Percentiles rank a stretch among this genome's conserved stretches.
phyloP scores from a whole-genome alignment of 2,888 invertebrate genomes.

The Conus canariensis region DNA sequence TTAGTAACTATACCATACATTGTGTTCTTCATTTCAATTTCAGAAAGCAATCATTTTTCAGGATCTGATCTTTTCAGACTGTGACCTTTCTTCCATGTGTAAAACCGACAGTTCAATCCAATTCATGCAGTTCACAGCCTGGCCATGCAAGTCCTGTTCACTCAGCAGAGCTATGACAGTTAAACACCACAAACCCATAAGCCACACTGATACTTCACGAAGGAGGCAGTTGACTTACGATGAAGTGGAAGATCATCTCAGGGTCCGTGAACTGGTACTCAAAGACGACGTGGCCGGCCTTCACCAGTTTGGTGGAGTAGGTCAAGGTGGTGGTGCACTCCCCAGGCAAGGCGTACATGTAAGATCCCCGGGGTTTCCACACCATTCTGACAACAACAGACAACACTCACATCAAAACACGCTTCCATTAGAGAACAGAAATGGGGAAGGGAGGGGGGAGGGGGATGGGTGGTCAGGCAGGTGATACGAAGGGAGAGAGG shows the following conservation, averaged over 20 bases:
- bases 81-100: too few relatives aligned
- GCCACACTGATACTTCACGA: too few relatives aligned
- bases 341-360: constrained; percentile 80
- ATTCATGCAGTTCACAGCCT: too few relatives aligned
- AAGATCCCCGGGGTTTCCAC: constrained; percentile 75
- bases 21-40: too few relatives aligned
- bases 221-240: constrained; percentile 71
- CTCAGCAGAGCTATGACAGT: too few relatives aligned
- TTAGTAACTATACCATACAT: too few relatives aligned
- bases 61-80: too few relatives aligned
- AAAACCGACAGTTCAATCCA: too few relatives aligned
- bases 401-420: background rate
- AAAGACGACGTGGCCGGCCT: constrained; percentile 81
- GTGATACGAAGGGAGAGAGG: background rate
- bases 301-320: constrained; percentile 81
- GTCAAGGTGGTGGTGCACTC: constrained; percentile 80
- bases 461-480: background rate
- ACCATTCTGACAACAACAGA: constrained; percentile 59
- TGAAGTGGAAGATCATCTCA: constrained; percentile 79
- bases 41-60: too few relatives aligned
- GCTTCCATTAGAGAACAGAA: background rate
- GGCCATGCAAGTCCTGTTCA: too few relatives aligned
- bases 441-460: background rate
- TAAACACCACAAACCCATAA: too few relatives aligned
- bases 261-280: constrained; percentile 81